A percentile compares a stretch with the other conserved stretches of the same genome.
Evolutionary conservation across 1,140 invertebrate genomes (phyloP).

Genomic region (Anastrepha obliqua): DNA sequence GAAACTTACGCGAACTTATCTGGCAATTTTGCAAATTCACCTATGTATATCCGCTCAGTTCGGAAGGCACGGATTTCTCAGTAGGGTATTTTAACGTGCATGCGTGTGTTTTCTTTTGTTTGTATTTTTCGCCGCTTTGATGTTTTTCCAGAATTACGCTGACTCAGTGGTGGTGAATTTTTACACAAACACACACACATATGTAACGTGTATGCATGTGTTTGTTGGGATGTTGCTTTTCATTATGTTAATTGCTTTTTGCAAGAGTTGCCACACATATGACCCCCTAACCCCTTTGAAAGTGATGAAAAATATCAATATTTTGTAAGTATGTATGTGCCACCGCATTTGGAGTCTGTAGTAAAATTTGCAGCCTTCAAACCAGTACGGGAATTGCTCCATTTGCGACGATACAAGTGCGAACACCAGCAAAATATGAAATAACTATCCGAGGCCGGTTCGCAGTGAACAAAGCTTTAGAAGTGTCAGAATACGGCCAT

Average conservation of each 20-base stretch:
- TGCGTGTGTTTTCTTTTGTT: neutral
- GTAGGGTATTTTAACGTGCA: neutral
- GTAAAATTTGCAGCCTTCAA: neutral
- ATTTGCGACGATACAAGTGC: neutral
- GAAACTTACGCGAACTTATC: no score
- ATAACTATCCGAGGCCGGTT: no score
- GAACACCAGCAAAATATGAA: no score
- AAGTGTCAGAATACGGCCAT: no score
- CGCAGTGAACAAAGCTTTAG: no score
- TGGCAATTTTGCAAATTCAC: no score
- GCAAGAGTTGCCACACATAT: conserved; percentile 39
- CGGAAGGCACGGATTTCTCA: no score
- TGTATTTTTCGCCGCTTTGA: conserved; percentile 42
- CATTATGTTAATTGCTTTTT: conserved; percentile 52
- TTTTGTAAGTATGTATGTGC: no score
- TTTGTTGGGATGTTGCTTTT: conserved; percentile 25
- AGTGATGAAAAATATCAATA: neutral
- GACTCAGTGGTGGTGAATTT: conserved; percentile 34
- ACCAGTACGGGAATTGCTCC: neutral
- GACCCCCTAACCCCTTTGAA: neutral
- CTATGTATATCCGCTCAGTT: no score
- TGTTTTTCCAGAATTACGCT: conserved; percentile 34
- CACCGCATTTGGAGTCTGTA: neutral
- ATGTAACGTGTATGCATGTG: neutral
- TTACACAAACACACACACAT: neutral